Percentiles rank a stretch among this genome's conserved stretches.
phyloP scores from a whole-genome alignment of 2,888 invertebrate genomes.

The Thereva nobilitata region DNA sequence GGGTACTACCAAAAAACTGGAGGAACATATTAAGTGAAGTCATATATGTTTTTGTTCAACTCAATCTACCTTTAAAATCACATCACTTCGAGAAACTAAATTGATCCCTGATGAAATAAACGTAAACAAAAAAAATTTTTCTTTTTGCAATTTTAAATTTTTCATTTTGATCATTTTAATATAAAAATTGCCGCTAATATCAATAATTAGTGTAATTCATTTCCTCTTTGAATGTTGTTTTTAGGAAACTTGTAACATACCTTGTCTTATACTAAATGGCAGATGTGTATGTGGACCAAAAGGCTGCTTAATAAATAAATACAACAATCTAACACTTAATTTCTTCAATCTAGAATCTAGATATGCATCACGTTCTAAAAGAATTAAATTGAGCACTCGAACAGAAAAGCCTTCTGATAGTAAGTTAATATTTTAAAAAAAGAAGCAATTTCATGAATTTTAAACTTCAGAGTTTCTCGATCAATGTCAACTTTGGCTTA shows the following conservation, averaged over 20 bases:
- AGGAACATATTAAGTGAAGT: not conserved
- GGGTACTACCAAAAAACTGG: slow-evolving; percentile 1
- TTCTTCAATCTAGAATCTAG: not conserved
- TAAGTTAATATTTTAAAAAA: not conserved
- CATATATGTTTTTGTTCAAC: not conserved
- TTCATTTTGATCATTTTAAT: not conserved
- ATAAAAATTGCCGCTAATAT: too few species aligned
- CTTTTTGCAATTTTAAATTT: not conserved
- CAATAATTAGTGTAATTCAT: not conserved
- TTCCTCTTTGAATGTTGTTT: not conserved
- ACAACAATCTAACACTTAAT: not conserved
- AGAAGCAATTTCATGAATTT: not conserved
- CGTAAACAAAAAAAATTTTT: not conserved
- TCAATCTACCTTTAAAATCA: not conserved
- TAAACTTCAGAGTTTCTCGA: not conserved
- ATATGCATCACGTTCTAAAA: not conserved
- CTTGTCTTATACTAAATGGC: not conserved
- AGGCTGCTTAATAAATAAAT: not conserved
- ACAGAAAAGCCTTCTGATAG: too few species aligned
- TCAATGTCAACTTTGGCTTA: not conserved
- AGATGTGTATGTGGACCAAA: not conserved
- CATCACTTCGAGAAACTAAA: not conserved
- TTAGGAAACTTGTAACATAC: not conserved
- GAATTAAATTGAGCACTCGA: too few species aligned
- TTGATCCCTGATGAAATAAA: too few species aligned